Base-by-base conservation (phyloP, 2,888 invertebrate genomes). In the Pterostichus niger region DNA sequence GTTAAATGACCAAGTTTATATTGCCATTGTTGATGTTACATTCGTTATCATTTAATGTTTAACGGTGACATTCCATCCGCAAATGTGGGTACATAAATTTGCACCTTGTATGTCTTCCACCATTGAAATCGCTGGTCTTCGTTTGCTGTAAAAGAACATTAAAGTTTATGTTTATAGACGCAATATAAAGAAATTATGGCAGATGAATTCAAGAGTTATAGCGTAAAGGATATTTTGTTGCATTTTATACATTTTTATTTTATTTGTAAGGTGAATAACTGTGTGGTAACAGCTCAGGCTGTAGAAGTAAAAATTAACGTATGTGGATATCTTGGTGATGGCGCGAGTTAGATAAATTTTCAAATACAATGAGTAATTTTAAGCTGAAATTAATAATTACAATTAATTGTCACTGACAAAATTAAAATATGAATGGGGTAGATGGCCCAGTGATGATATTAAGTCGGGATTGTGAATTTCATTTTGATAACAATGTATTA, bases 61-160 rank as follows among this genome's bases (percentile, higher is more conserved):
- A 79, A 61, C 79, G 79, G 61, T 79, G 79, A 68, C 79, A 79
- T 79, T 79, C 79, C 79, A 35, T 61, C 54, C 79, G 46, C 33
- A 40, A 44, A 79, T 79, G 79, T 79, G 79, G 79, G 79, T 64
- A 52, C 35, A 64, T 79, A 64, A 79, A 79, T 79, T 79, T 77
- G 77, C 56, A 40, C 77, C 40, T 56, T 77, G 77, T 75, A 75
- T 75, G 75, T 75, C 52, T 71, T 71, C 68, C 68, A 71, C 44
- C 68, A 71, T 71, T 71, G 40, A 17, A 40, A 44, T 44, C 44
- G 68, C 68, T 15, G 15, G 44, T 17, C 44, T 44, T 15, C 68
- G 44, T 71, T 71, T 71, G 44, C 68, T 44, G 68, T 44, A 71
- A 71, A 44, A 17, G 68, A 40, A 44, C 68, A 71, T 71, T 71